Evolutionary conservation across 1,140 invertebrate genomes (phyloP), one percentile per base, ranked within the genome.

Genomic region (Drosophila sproati): DNA sequence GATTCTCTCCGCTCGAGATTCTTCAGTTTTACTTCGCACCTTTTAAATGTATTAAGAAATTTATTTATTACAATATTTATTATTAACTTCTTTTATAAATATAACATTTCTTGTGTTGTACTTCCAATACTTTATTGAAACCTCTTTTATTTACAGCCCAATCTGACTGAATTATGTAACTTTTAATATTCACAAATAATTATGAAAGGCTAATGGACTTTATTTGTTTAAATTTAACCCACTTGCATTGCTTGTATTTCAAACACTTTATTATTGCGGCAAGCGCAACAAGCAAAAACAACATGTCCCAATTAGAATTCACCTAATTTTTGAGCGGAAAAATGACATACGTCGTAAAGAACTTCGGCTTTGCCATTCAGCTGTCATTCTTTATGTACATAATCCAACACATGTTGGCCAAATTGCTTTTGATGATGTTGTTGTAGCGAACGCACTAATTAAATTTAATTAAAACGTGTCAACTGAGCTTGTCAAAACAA

Each of bases 381-480:
- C 52, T 72, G 60, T 56, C 48, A 48, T 8, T 45, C 20, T 20
- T 62, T 68, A 32, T 39, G 43, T 51, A 62, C 63, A 59, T 39
- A 75, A 76, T 70, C 60, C 77, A 41, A 34, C 47, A 50, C 64
- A 63, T 57, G 51, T 64, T 67, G 57, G 70, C 35, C 73, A 74
- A 74, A 72, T 70, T 75, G 54, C 50, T 52, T 57, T 67, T 50
- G 62, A 54, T 56, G 69, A 43, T 72, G 47, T 52, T 70, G 50
- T 66, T 67, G 76, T 12, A 47, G 63, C 56, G 51, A 72, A 78
- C 81, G 74, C 83, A 89, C 82, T 88, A 88, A 89, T 88, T 88
- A 88, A 89, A 88, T 88, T 89, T 88, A 88, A 88, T 88, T 88
- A 88, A 88, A 88, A 88, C 87, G 85, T 88, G 85, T 89, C 85